Percentiles rank a stretch among this genome's conserved stretches.
phyloP scores from a whole-genome alignment of 1,140 invertebrate species.

The Phocides pigmalion region DNA sequence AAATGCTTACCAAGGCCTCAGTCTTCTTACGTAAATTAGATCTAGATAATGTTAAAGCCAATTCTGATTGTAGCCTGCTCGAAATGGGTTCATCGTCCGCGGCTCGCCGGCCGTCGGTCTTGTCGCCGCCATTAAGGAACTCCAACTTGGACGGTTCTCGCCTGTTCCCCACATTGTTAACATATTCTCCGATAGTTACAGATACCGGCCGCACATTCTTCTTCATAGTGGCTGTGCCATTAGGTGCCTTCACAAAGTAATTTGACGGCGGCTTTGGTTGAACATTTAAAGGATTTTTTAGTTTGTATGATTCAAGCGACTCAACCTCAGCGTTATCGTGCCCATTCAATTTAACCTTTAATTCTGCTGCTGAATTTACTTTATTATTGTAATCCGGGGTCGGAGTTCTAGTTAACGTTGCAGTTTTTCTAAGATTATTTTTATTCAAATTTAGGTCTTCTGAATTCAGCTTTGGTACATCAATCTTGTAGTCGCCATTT shows the following conservation, averaged over 20 bases:
- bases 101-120: constrained; percentile 59
- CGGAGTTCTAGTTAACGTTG: constrained; percentile 80
- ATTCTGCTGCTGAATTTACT: constrained; percentile 55
- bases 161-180: constrained; percentile 81
- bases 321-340: constrained; percentile 86
- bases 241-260: constrained; percentile 85
- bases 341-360: constrained; percentile 82
- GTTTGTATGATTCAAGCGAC: constrained; percentile 88
- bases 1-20: constrained; percentile 85
- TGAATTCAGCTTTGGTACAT: constrained; percentile 39
- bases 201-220: constrained; percentile 82
- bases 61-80: constrained; percentile 88
- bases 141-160: constrained; percentile 88
- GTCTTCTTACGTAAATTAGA: constrained; percentile 89
- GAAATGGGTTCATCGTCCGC: constrained; percentile 80
- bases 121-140: constrained; percentile 85
- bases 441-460: constrained; percentile 53
- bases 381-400: constrained; percentile 86
- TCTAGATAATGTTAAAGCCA: constrained; percentile 88
- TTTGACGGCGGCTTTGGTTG: constrained; percentile 87
- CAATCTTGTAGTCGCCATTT: constrained; percentile 56
- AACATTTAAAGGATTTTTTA: constrained; percentile 85
- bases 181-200: constrained; percentile 89
- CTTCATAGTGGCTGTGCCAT: constrained; percentile 79
- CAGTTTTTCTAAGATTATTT: constrained; percentile 64